phyloP scores from a whole-genome alignment of 2,888 invertebrate species.

The Lamellibrachia columna region DNA sequence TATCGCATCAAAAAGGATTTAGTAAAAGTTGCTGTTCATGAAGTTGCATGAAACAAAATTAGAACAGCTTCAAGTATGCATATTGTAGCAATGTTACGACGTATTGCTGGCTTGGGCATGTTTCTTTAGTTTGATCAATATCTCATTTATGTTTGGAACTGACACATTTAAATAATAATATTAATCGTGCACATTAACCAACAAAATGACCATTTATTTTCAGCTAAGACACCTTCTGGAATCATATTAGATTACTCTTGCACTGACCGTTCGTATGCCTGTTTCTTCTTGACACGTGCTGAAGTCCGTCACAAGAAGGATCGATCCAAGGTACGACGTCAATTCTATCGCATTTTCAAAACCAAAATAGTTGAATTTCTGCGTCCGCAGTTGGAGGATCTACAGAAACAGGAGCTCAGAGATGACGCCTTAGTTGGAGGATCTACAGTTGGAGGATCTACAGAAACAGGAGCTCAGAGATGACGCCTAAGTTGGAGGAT shows the following conservation, averaged over 20 bases:
- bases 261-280: constrained; percentile 63
- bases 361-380: constrained; percentile 65
- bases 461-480: constrained; percentile 34
- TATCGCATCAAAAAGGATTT: too few species aligned
- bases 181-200: neutral
- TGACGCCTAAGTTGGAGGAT: too few species aligned
- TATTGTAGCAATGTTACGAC: neutral
- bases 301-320: constrained; percentile 67
- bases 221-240: neutral
- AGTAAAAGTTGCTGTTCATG: neutral
- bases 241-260: neutral
- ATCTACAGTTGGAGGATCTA: constrained; percentile 67
- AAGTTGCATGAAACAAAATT: neutral
- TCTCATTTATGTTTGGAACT: neutral
- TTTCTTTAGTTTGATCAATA: neutral
- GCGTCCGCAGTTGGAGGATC: constrained; percentile 65
- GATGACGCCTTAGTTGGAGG: constrained; percentile 57
- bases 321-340: constrained; percentile 66
- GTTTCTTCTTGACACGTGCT: constrained; percentile 64
- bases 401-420: constrained; percentile 47
- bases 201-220: neutral
- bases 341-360: constrained; percentile 68
- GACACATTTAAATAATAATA: neutral
- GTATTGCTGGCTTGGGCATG: neutral
- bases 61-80: neutral